phyloP scores from a whole-genome alignment of 2,888 invertebrate genomes.

The Podabrus alpinus region DNA sequence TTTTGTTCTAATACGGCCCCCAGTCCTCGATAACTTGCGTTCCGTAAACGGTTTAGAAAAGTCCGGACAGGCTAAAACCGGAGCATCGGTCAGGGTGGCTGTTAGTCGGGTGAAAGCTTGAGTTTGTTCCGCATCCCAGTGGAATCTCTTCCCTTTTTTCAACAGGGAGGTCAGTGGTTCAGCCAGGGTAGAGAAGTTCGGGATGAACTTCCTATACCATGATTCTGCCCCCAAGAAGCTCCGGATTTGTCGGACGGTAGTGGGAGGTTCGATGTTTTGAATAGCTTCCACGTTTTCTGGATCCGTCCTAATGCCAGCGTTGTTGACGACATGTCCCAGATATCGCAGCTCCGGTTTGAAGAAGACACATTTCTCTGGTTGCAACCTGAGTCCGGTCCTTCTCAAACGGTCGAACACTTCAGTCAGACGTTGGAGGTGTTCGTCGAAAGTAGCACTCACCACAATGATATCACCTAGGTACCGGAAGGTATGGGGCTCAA shows the following conservation, averaged over 20 bases:
- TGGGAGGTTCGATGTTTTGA: conserved; percentile 15
- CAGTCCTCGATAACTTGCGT: background rate
- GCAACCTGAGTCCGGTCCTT: too few species aligned
- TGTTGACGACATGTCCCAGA: too few species aligned
- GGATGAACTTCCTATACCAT: conserved; percentile 23
- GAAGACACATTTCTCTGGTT: background rate
- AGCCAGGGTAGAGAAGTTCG: too few species aligned
- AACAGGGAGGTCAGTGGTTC: background rate
- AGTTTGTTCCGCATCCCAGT: background rate
- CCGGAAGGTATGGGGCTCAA: too few species aligned
- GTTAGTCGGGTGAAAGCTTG: background rate
- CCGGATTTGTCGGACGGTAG: conserved; percentile 17
- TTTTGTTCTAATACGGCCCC: conserved; percentile 12
- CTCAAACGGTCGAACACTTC: too few species aligned
- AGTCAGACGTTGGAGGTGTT: too few species aligned
- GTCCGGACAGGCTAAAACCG: background rate
- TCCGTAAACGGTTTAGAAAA: conserved; percentile 6
- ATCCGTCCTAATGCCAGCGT: conserved; percentile 25
- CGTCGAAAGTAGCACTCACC: too few species aligned
- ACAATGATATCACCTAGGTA: too few species aligned
- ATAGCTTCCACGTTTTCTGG: conserved; percentile 33
- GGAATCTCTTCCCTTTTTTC: background rate
- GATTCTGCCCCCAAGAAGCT: conserved; percentile 30
- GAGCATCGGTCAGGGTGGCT: background rate
- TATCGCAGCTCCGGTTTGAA: background rate